A percentile compares a stretch with the other conserved stretches of the same genome.
These are phyloP conservation scores for Minunthozetes semirufus DNA, from an alignment of 2,888 invertebrate genomes.

Conservation along the genomic window DNA sequence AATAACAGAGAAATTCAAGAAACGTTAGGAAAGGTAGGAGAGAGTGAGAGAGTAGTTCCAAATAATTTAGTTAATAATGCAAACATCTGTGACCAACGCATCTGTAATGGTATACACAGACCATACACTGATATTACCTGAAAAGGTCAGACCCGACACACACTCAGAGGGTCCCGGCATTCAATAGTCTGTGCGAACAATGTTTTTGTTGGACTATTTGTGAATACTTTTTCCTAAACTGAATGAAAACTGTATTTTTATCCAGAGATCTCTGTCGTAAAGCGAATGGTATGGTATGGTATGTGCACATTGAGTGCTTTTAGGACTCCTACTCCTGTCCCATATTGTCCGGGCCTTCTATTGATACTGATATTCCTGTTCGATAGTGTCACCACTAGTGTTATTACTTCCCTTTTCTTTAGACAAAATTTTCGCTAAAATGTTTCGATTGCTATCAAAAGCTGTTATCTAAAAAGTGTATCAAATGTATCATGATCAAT, in stretches of 20 bases:
- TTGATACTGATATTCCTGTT: neutral
- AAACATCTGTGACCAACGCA: constrained; percentile 4
- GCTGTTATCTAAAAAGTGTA: neutral
- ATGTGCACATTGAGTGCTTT: neutral
- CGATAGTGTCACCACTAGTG: neutral
- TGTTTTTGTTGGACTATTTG: neutral
- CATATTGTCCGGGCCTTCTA: neutral
- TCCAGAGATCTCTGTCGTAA: neutral
- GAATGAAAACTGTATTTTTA: neutral
- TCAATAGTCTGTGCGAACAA: neutral
- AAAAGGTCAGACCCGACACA: neutral
- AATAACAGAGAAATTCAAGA: too few relatives aligned
- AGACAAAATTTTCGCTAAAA: neutral
- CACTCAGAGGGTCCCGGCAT: neutral
- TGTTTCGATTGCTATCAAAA: neutral
- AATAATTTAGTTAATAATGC: neutral
- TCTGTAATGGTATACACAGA: neutral
- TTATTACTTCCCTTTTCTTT: neutral
- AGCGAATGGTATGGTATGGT: neutral
- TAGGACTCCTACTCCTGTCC: neutral
- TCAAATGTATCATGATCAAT: neutral
- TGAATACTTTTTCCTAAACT: neutral
- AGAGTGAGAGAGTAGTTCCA: neutral
- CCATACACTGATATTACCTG: neutral
- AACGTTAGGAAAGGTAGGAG: too few relatives aligned